Conservation (phyloP, 2,113 vertebrate species). For the Plecturocebus donacophilus region DNA sequence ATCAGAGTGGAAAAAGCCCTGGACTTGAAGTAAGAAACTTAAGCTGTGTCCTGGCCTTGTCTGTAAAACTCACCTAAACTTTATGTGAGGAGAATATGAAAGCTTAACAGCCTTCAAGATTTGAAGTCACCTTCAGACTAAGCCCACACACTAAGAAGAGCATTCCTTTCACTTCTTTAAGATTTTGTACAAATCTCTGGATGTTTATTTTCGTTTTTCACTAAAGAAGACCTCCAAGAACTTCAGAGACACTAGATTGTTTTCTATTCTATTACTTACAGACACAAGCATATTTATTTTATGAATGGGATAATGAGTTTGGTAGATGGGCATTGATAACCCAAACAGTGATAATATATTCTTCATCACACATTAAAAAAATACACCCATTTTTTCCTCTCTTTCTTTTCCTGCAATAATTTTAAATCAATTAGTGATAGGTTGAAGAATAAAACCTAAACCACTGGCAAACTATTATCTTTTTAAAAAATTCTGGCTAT, state of each 20-base stretch:
- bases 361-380: background rate
- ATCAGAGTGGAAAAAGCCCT: background rate
- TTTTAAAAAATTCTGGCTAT: slow-evolving; percentile 8
- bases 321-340: background rate
- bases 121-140: background rate
- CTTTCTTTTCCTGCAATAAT: background rate
- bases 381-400: background rate
- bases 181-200: background rate
- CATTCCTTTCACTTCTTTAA: background rate
- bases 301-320: background rate
- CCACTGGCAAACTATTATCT: background rate
- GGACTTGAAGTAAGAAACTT: background rate
- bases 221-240: slow-evolving; percentile 38
- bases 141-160: background rate
- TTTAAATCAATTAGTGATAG: slow-evolving; percentile 40
- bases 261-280: background rate
- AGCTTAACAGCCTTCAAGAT: background rate
- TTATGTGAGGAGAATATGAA: background rate
- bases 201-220: slow-evolving; percentile 43
- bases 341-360: background rate
- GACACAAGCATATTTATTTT: background rate
- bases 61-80: background rate
- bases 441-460: background rate
- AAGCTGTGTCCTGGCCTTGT: background rate
- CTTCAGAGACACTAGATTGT: slow-evolving; percentile 3